Conservation (phyloP, 1,140 invertebrate genomes). For the Drosophila asahinai region DNA sequence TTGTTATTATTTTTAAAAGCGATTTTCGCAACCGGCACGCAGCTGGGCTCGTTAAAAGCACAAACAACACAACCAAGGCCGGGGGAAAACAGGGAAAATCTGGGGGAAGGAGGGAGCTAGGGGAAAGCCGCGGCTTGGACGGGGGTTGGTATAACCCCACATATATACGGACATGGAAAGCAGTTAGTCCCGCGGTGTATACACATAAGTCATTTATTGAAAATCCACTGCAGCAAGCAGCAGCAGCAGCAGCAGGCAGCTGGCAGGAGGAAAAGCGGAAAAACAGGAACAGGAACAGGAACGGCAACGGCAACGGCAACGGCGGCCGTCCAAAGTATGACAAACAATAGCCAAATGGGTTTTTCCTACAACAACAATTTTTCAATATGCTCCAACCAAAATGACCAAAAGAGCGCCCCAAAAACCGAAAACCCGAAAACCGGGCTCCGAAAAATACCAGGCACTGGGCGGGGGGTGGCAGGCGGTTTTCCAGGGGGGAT, state of each 20-base stretch:
- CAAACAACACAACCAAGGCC: conserved; percentile 49
- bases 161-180: conserved; percentile 41
- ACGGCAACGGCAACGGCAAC: conserved; percentile 30
- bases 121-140: background rate
- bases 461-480: conserved; percentile 20
- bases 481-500: background rate
- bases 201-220: conserved; percentile 80
- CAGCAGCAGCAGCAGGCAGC: background rate
- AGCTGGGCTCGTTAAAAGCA: conserved; percentile 80
- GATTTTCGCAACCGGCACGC: conserved; percentile 70
- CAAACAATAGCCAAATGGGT: conserved; percentile 82
- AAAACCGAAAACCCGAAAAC: conserved; percentile 26
- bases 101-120: background rate
- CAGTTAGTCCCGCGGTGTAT: conserved; percentile 66
- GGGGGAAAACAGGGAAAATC: background rate
- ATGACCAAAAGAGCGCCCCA: conserved; percentile 63
- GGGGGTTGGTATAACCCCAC: background rate
- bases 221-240: conserved; percentile 68
- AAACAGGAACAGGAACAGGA: conserved; percentile 34
- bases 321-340: conserved; percentile 68
- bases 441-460: conserved; percentile 24
- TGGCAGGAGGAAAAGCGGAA: conserved; percentile 28
- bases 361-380: conserved; percentile 81
- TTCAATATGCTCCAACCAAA: conserved; percentile 75
- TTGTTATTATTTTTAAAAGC: conserved; percentile 81